phyloP scores from a whole-genome alignment of 2,113 vertebrate species.

The Oreocharis arfaki region DNA sequence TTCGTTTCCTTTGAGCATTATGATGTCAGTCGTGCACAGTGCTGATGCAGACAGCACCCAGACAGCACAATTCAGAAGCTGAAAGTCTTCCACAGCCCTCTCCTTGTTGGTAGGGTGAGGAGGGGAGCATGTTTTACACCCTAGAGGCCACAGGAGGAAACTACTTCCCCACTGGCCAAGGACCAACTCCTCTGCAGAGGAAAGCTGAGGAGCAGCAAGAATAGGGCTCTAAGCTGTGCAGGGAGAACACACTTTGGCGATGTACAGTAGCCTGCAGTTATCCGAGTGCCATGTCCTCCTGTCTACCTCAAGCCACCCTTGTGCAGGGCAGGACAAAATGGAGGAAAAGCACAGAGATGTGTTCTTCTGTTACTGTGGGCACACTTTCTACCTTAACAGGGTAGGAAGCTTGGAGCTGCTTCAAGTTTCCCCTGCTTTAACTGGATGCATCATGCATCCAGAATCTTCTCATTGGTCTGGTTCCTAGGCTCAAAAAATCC shows the following conservation, averaged over 20 bases:
- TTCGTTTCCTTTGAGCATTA: not conserved
- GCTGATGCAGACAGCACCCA: not conserved
- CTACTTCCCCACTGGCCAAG: not conserved
- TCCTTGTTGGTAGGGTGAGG: not conserved
- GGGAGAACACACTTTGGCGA: not conserved
- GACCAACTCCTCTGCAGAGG: not conserved
- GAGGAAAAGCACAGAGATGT: not conserved
- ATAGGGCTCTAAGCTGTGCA: not conserved
- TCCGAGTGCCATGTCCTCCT: accelerated
- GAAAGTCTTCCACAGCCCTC: not conserved
- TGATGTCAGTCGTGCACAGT: not conserved
- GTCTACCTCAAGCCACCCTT: not conserved
- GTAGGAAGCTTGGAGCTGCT: not conserved
- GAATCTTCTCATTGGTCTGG: not conserved
- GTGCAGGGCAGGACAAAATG: not conserved
- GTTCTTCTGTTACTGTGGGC: not conserved
- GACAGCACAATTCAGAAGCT: not conserved
- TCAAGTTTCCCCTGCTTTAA: not conserved
- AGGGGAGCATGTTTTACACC: not conserved
- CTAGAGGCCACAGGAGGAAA: not conserved
- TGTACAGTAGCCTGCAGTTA: not conserved
- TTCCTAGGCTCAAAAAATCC: not conserved
- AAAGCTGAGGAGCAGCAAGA: not conserved
- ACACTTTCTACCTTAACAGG: not conserved
- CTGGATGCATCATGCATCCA: not conserved